phyloP scores from a whole-genome alignment of 2,113 vertebrate species.

The Triplophysa rosa region DNA sequence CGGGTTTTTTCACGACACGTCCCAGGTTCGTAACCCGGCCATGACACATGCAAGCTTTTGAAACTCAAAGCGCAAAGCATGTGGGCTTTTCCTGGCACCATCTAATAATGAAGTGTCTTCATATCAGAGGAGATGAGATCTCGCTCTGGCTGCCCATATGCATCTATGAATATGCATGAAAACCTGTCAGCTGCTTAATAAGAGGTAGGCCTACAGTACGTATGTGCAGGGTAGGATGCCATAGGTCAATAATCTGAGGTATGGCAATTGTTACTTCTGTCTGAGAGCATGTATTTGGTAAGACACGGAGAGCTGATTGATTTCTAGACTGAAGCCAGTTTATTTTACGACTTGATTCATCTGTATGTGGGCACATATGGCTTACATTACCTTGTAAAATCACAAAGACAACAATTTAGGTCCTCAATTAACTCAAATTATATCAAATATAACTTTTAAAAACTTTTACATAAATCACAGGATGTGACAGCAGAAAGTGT shows the following conservation, averaged over 20 bases:
- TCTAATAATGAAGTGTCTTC: conserved; percentile 66
- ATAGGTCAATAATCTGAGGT: conserved; percentile 71
- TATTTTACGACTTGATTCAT: conserved; percentile 26
- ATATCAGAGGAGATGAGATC: conserved; percentile 58
- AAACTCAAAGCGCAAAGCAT: conserved; percentile 44
- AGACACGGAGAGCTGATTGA: neutral
- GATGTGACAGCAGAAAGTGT: conserved; percentile 1
- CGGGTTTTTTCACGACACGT: too few relatives aligned
- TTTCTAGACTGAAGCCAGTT: conserved; percentile 25
- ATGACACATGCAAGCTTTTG: conserved; percentile 44
- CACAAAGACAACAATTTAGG: conserved; percentile 1
- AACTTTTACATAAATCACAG: neutral
- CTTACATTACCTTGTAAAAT: neutral
- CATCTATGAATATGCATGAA: conserved; percentile 77
- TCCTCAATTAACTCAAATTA: neutral
- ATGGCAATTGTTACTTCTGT: conserved; percentile 68
- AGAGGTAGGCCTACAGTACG: conserved; percentile 68
- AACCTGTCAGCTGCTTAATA: conserved; percentile 73
- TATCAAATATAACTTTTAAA: conserved; percentile 7
- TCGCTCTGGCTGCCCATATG: conserved; percentile 73
- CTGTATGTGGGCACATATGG: conserved; percentile 1
- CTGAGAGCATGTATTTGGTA: conserved; percentile 57
- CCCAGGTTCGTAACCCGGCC: too few relatives aligned
- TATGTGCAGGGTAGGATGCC: conserved; percentile 65
- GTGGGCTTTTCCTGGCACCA: conserved; percentile 56